A percentile compares a stretch with the other conserved stretches of the same genome.
phyloP scores from a whole-genome alignment of 2,888 invertebrate species.

The Elgonia sp. region DNA sequence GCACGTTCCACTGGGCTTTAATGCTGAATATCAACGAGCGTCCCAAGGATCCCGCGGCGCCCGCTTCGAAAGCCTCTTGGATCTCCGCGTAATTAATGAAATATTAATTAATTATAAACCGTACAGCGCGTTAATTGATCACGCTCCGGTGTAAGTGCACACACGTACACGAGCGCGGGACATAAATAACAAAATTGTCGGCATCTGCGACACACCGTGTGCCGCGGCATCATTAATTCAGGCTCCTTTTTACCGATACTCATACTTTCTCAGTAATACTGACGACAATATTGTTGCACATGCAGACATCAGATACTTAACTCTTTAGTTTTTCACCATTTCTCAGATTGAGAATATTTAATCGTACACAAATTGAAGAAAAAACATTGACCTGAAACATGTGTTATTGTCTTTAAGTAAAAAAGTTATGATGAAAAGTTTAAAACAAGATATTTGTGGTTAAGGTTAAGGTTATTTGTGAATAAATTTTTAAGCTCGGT shows the following conservation, averaged over 20 bases:
- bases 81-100: conserved; percentile 82
- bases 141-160: conserved; percentile 65
- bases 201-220: conserved; percentile 70
- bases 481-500: too few species aligned
- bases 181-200: conserved; percentile 76
- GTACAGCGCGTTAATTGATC: conserved; percentile 78
- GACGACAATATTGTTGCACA: conserved; percentile 23
- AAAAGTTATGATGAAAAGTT: too few species aligned
- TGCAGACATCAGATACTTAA: conserved; percentile 3
- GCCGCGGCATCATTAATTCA: conserved; percentile 71
- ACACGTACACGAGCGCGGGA: conserved; percentile 45
- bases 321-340: neutral
- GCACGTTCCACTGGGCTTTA: conserved; percentile 75
- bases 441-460: conserved; percentile 75
- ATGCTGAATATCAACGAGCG: conserved; percentile 72
- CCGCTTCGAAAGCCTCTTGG: conserved; percentile 67
- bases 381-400: too few species aligned
- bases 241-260: conserved; percentile 60
- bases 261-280: conserved; percentile 52
- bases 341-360: neutral
- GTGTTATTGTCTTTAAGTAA: too few species aligned
- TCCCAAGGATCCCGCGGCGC: conserved; percentile 72
- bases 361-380: too few species aligned
- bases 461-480: too few species aligned
- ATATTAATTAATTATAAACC: conserved; percentile 84